Percentiles rank a stretch among this genome's conserved stretches.
phyloP scores from a whole-genome alignment of 1,140 invertebrate genomes.

The Idris sp. region DNA sequence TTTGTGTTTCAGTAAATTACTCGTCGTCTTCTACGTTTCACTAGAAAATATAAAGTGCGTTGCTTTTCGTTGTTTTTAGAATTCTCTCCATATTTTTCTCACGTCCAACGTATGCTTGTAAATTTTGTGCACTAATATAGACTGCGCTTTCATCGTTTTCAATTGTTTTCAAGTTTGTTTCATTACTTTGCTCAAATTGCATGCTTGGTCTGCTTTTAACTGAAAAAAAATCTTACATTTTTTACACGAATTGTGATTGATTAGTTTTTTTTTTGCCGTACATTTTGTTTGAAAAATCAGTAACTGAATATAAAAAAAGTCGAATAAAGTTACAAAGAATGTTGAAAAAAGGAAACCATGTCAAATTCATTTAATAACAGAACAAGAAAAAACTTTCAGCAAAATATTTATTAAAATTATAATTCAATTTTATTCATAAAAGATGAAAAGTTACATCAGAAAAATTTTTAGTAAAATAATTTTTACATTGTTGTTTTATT shows the following conservation, averaged over 20 bases:
- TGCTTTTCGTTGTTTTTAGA: constrained; percentile 16
- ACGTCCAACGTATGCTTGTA: constrained; percentile 9
- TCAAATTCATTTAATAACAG: too few relatives aligned
- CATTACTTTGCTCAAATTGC: background rate
- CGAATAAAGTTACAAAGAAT: too few relatives aligned
- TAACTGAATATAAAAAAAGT: too few relatives aligned
- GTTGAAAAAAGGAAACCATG: too few relatives aligned
- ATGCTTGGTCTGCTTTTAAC: background rate
- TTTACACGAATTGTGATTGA: background rate
- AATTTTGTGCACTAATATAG: constrained; percentile 10
- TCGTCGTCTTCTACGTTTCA: constrained; percentile 8
- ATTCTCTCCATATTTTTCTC: constrained; percentile 19
- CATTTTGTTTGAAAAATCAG: too few relatives aligned
- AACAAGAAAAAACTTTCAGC: too few relatives aligned
- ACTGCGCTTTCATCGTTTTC: constrained; percentile 11
- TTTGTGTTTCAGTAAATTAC: constrained; percentile 5
- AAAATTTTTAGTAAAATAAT: too few relatives aligned
- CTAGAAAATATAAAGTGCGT: background rate
- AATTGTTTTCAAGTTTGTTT: constrained; percentile 23
- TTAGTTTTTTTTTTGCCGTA: background rate
- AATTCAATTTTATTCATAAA: too few relatives aligned
- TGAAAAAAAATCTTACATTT: too few relatives aligned
- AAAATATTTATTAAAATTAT: too few relatives aligned
- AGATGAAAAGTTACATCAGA: too few relatives aligned
- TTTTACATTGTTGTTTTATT: too few relatives aligned